Base-by-base conservation (phyloP, 2,113 vertebrate species). In the Lepidothrix coronata region DNA sequence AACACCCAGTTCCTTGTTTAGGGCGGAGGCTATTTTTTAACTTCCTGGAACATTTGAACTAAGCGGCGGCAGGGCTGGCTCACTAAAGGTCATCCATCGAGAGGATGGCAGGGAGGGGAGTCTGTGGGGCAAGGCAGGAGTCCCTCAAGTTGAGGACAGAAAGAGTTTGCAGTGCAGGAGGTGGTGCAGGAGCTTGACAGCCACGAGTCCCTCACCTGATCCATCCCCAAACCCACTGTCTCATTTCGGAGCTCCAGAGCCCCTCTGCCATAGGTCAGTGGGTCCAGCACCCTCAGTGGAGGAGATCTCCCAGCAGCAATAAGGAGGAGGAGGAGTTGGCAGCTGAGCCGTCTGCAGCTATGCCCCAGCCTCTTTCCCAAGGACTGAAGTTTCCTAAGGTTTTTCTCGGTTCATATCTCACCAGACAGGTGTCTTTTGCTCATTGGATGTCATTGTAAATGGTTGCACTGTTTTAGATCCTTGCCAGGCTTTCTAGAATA, bases 31-130 rank as follows among this genome's bases (percentile, higher is more conserved):
- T 93, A 27, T 84, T 94, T 93, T 94, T 84, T 74, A 93, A 93
- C 91, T 96, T 96, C 95, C 96, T 97, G 96, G 95, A 97, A 94
- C 91, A 78, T 95, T 93, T 59, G 88, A 95, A 89, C 23, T 8
- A 5, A 91, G 82, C 14, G 3, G 80, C 7, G 0, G 73, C 75
- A 27, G 78, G 68, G 76, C 88, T 67, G 78, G 57, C 14, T 52
- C 3, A 2, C 83, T 71, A 48, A 92, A 93, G 79, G 95, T 93
- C 96, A 96, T 9, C 57, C 4, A 0, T 18, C 8, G 8, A 61
- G 61, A 70, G 41, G 63, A 11, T 0, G 2, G 31, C 0, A 0
- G 37, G 67, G 58, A 72, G 43, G 74, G 25, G 66, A 70, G 57
- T 39, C 57, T 25, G 30, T 24, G 2, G 35, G 41, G 44, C n/a